These are phyloP conservation scores for Athalia circularis DNA, from an alignment of 2,888 invertebrate genomes.

Conservation along the genomic window DNA sequence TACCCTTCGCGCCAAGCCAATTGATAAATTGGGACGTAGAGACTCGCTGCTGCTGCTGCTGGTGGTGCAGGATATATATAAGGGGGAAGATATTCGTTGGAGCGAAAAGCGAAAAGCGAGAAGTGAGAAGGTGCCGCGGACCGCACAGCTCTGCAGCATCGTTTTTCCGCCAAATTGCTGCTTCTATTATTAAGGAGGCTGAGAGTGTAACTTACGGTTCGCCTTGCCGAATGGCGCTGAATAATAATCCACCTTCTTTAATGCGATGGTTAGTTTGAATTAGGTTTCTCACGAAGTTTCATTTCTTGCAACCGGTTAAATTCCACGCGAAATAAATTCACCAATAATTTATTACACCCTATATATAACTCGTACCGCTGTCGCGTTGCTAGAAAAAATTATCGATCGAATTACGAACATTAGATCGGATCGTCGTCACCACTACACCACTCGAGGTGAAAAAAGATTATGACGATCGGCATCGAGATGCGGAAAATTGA, in stretches of 20 bases:
- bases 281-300: constrained; percentile 15
- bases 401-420: no score
- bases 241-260: constrained; percentile 38
- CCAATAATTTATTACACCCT: no score
- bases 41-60: neutral
- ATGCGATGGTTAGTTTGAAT: constrained; percentile 43
- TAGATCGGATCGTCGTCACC: no score
- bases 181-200: constrained; percentile 46
- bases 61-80: no score
- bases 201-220: constrained; percentile 37
- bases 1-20: constrained; percentile 17
- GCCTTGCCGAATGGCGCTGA: constrained; percentile 25
- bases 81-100: constrained; percentile 10
- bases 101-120: constrained; percentile 29
- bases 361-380: no score
- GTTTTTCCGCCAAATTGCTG: constrained; percentile 48
- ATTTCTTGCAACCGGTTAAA: no score
- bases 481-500: neutral
- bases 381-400: no score
- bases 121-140: constrained; percentile 8
- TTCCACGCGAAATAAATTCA: no score
- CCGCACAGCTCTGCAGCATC: constrained; percentile 27
- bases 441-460: no score
- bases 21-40: constrained; percentile 41
- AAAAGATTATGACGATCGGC: no score